Evolutionary conservation across 2,113 vertebrate genomes (phyloP).

Genomic region (Sinocyclocheilus anshuiensis): DNA sequence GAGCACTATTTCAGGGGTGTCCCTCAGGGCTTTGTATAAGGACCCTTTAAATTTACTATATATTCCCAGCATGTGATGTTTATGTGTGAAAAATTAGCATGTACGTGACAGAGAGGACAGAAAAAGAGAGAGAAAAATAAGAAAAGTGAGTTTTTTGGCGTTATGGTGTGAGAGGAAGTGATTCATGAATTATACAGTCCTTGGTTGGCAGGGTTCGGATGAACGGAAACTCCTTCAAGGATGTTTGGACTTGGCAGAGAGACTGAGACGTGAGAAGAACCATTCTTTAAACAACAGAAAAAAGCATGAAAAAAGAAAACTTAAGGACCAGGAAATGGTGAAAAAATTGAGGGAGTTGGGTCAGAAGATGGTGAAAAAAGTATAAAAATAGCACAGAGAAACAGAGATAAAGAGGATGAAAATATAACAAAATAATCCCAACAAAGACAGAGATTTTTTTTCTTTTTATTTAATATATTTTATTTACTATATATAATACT

Average conservation of each 20-base stretch:
- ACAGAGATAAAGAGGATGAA: conserved; percentile 48
- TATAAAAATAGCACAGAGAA: conserved; percentile 47
- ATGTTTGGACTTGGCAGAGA: conserved; percentile 73
- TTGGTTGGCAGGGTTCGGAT: conserved; percentile 69
- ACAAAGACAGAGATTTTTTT: too few species aligned
- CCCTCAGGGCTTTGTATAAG: conserved; percentile 15
- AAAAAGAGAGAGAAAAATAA: conserved; percentile 24
- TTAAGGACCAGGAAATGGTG: conserved; percentile 59
- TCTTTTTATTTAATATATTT: too few species aligned
- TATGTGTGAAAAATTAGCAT: conserved; percentile 2
- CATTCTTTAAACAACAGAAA: conserved; percentile 62
- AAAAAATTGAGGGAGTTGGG: conserved; percentile 59
- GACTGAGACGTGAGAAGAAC: conserved; percentile 66
- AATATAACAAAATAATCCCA: conserved; percentile 47
- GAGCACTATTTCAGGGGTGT: conserved; percentile 22
- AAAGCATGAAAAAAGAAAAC: conserved; percentile 55
- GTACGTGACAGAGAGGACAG: not conserved
- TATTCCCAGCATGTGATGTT: not conserved
- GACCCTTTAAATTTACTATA: conserved; percentile 13
- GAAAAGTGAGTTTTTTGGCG: conserved; percentile 49
- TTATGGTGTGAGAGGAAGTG: conserved; percentile 65
- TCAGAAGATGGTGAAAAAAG: conserved; percentile 57
- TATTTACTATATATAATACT: too few species aligned
- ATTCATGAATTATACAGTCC: conserved; percentile 71
- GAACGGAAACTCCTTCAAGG: conserved; percentile 72